A percentile compares a stretch with the other conserved stretches of the same genome.
These are phyloP conservation scores for Atta texana DNA, from an alignment of 1,140 invertebrate genomes.

Conservation along the genomic window DNA sequence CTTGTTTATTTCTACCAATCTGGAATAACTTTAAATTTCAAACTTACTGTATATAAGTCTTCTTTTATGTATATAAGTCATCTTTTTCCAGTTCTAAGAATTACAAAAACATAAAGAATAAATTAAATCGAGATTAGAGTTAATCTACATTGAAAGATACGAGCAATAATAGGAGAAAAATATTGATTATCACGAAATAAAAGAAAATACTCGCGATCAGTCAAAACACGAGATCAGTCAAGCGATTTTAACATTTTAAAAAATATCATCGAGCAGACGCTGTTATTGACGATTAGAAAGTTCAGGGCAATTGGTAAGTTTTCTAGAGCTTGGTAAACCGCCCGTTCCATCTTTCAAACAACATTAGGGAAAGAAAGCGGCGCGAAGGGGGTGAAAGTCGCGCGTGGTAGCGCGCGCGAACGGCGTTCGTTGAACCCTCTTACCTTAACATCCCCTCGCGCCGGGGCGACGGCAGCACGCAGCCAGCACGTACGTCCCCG, in stretches of 20 bases:
- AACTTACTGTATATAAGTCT: too few species aligned
- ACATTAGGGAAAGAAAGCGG: not conserved
- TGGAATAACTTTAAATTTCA: too few species aligned
- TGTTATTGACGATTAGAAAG: not conserved
- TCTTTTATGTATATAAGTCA: too few species aligned
- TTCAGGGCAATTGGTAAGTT: constrained; percentile 25
- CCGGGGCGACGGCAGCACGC: constrained; percentile 63
- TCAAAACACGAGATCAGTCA: not conserved
- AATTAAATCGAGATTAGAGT: too few species aligned
- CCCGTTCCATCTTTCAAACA: not conserved
- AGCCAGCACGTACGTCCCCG: constrained; percentile 71
- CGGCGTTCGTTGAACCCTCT: constrained; percentile 74
- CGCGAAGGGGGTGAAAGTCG: constrained; percentile 20
- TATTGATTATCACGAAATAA: not conserved
- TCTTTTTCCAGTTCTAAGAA: too few species aligned
- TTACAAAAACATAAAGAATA: too few species aligned
- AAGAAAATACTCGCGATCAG: not conserved
- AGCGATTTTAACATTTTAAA: not conserved
- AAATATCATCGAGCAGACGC: not conserved
- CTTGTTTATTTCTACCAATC: not conserved
- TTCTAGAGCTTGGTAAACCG: constrained; percentile 27
- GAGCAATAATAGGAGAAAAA: too few species aligned
- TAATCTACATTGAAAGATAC: too few species aligned
- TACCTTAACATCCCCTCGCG: constrained; percentile 73
- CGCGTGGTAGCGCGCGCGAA: constrained; percentile 60